A percentile compares a stretch with the other conserved stretches of the same genome.
Conservation (phyloP, 2,888 invertebrate genomes). For the Formica aserva region DNA sequence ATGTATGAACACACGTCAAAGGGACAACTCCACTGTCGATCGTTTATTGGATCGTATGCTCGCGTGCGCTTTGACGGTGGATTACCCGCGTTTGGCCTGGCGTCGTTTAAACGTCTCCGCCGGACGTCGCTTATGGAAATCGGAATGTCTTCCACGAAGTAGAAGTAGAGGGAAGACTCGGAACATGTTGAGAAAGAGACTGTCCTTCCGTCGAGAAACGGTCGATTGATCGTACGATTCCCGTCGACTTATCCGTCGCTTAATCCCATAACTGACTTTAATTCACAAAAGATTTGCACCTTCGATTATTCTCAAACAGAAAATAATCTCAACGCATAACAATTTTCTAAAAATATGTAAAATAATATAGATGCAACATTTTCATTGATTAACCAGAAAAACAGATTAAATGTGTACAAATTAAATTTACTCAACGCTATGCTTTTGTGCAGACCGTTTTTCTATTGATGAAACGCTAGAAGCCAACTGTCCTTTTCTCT, state of each 20-base stretch:
- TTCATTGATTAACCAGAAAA: not conserved
- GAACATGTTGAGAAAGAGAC: not conserved
- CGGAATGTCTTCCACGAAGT: constrained; percentile 44
- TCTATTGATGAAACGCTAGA: not conserved
- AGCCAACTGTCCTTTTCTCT: not conserved
- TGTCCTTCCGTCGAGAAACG: constrained; percentile 14
- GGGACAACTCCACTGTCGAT: constrained; percentile 73
- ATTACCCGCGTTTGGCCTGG: constrained; percentile 56
- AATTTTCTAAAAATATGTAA: not conserved
- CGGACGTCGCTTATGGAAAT: constrained; percentile 54
- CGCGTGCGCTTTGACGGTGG: constrained; percentile 60
- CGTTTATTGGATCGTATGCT: constrained; percentile 76
- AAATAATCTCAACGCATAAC: not conserved
- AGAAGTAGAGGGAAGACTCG: constrained; percentile 9
- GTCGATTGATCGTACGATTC: constrained; percentile 19
- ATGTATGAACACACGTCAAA: constrained; percentile 71
- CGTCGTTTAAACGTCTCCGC: constrained; percentile 47
- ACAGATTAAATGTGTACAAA: not conserved
- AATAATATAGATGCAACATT: not conserved
- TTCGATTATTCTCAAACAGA: not conserved
- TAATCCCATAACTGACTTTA: constrained; percentile 11
- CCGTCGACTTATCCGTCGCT: constrained; percentile 20
- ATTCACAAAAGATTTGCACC: not conserved
- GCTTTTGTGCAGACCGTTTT: not conserved
- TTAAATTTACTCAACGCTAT: not conserved